Evolutionary conservation across 2,797 vertebrate species (phyloP).

Genomic region (Cyprinodon diabolis): DNA sequence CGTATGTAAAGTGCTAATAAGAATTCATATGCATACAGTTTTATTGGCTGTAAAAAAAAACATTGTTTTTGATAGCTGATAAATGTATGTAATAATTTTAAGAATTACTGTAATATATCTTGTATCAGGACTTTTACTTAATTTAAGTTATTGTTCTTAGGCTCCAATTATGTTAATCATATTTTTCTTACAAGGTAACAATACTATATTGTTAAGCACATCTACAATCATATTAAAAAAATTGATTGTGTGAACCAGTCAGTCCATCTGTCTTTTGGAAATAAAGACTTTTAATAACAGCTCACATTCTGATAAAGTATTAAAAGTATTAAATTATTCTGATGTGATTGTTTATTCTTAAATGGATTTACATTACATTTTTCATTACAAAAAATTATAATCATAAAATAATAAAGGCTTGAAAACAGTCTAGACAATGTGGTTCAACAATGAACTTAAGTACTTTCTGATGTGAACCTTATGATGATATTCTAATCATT

Average conservation of each 20-base stretch:
- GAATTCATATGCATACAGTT: neutral
- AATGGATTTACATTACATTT: too few species aligned
- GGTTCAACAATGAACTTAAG: too few species aligned
- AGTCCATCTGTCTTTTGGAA: neutral
- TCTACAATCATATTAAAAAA: neutral
- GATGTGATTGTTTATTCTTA: too few species aligned
- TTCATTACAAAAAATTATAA: too few species aligned
- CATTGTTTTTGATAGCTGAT: neutral
- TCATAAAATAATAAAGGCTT: too few species aligned
- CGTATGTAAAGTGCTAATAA: constrained; percentile 4
- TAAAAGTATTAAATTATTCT: too few species aligned
- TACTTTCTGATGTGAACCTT: too few species aligned
- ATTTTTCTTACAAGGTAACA: neutral
- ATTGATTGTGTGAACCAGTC: neutral
- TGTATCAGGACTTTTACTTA: constrained; percentile 6
- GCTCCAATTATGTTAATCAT: neutral
- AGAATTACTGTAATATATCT: neutral
- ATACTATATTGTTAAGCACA: neutral
- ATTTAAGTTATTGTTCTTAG: neutral
- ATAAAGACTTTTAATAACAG: neutral
- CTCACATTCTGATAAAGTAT: too few species aligned
- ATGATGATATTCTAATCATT: too few species aligned
- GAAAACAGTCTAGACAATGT: too few species aligned
- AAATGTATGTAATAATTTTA: constrained; percentile 1
- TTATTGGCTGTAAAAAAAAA: constrained; percentile 12